Conservation (phyloP, 2,797 vertebrate species). For the Phalloptychus januarius region DNA sequence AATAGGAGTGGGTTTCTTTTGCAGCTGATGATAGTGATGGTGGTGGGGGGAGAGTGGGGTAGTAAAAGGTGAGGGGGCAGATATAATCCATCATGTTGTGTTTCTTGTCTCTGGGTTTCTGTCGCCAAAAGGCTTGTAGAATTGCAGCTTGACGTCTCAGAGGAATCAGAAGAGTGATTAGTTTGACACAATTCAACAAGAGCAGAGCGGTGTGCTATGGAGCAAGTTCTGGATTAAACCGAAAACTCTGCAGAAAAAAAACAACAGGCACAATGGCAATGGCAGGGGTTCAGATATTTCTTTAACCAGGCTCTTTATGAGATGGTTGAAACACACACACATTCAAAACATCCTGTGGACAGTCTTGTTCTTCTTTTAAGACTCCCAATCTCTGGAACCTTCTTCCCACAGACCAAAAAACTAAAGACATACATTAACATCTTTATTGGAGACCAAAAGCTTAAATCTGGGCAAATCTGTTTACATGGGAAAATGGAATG, state of each 20-base stretch:
- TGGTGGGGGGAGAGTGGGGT: background rate
- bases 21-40: slow-evolving; percentile 4
- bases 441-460: background rate
- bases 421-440: background rate
- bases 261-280: background rate
- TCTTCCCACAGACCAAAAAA: background rate
- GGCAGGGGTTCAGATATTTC: background rate
- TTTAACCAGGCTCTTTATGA: background rate
- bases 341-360: background rate
- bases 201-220: background rate
- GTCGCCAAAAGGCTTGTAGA: slow-evolving; percentile 12
- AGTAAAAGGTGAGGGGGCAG: slow-evolving; percentile 18
- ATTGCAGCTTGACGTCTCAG: background rate
- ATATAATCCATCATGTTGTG: slow-evolving; percentile 61
- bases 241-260: background rate
- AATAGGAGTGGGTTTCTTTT: slow-evolving; percentile 30
- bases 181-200: background rate
- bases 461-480: background rate
- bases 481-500: background rate
- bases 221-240: background rate
- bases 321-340: background rate
- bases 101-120: slow-evolving; percentile 37
- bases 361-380: background rate
- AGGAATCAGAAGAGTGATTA: background rate
- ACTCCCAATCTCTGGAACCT: background rate